Conservation (phyloP, 2,888 invertebrate species). For the Dascillus cervinus region DNA sequence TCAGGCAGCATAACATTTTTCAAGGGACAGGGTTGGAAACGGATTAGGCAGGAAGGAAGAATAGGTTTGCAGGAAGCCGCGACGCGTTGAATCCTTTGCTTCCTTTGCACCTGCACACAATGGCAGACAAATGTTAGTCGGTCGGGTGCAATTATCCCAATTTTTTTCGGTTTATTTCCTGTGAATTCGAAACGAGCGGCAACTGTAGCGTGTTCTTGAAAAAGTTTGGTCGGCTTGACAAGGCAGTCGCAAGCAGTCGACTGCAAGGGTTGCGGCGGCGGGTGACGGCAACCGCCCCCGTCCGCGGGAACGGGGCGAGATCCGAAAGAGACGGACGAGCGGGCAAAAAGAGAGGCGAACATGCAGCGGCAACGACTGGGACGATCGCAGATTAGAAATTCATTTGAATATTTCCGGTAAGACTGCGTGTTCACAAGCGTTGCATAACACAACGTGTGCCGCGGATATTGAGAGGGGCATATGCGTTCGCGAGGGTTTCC, state of each 20-base stretch:
- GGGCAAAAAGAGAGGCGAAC: constrained; percentile 15
- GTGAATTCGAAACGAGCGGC: too few relatives aligned
- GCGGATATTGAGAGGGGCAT: not conserved
- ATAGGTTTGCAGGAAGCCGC: too few relatives aligned
- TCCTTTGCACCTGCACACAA: constrained; percentile 10
- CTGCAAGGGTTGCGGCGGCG: constrained; percentile 22
- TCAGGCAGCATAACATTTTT: too few relatives aligned
- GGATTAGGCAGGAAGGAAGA: too few relatives aligned
- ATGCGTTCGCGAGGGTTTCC: constrained; percentile 5
- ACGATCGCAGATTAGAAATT: constrained; percentile 43
- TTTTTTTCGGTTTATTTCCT: too few relatives aligned
- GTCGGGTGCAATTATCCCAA: too few relatives aligned
- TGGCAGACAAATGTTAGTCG: constrained; percentile 2
- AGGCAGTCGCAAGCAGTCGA: constrained; percentile 18
- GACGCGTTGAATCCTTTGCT: constrained; percentile 5
- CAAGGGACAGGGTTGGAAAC: too few relatives aligned
- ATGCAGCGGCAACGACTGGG: constrained; percentile 9
- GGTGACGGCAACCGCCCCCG: constrained; percentile 16
- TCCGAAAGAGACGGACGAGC: constrained; percentile 8
- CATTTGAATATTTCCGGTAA: constrained; percentile 45
- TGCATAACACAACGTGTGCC: not conserved
- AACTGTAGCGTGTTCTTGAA: too few relatives aligned
- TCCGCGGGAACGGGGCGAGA: too few relatives aligned
- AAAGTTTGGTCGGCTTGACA: constrained; percentile 18
- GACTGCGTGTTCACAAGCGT: constrained; percentile 6